Conservation (phyloP, 2,797 vertebrate genomes). For the Spea hammondii region DNA sequence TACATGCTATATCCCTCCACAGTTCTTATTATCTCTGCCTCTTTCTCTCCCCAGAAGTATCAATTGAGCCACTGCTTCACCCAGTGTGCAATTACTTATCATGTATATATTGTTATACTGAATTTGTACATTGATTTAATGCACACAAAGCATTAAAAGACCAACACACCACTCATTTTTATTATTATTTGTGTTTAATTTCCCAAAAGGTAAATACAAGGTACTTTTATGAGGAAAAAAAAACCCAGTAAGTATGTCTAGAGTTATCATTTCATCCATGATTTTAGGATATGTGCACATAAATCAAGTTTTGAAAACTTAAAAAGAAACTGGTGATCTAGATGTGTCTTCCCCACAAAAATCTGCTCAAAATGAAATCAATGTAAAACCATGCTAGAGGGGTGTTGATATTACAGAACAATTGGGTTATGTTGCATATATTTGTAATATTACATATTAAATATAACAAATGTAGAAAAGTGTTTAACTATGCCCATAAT, state of each 20-base stretch:
- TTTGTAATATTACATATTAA: too few species aligned
- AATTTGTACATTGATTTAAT: slow-evolving; percentile 8
- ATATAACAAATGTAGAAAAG: too few species aligned
- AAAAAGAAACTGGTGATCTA: too few species aligned
- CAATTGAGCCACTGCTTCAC: not conserved
- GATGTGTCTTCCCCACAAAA: too few species aligned
- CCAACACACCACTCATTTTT: not conserved
- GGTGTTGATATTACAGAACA: too few species aligned
- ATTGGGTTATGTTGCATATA: too few species aligned
- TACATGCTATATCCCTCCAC: not conserved
- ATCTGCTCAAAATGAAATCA: too few species aligned
- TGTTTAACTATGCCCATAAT: too few species aligned
- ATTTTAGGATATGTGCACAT: not conserved
- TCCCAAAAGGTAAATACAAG: slow-evolving; percentile 6
- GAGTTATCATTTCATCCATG: not conserved
- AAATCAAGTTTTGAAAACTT: too few species aligned
- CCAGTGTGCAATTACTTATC: not conserved
- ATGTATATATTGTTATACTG: not conserved
- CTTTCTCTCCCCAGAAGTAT: not conserved
- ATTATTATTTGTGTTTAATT: not conserved
- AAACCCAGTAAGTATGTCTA: not conserved
- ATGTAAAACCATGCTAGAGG: too few species aligned
- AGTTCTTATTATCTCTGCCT: not conserved
- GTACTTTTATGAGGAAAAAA: not conserved
- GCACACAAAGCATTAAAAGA: not conserved